A percentile compares a stretch with the other conserved stretches of the same genome.
Evolutionary conservation across 2,113 vertebrate genomes (phyloP).

Genomic region (Jacana jacana): DNA sequence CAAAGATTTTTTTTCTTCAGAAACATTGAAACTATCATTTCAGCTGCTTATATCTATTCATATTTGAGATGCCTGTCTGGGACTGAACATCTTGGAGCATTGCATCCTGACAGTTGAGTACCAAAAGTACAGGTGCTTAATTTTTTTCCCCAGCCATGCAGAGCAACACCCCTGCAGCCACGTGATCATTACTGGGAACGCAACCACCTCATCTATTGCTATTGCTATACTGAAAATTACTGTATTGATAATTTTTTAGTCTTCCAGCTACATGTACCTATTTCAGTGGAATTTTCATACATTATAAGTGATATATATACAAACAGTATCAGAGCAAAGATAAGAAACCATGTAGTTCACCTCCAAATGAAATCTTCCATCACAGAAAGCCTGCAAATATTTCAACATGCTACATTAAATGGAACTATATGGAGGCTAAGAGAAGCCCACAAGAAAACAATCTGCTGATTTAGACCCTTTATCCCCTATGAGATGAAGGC

Average conservation of each 20-base stretch:
- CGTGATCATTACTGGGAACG: neutral
- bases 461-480: neutral
- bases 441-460: neutral
- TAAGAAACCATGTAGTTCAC: neutral
- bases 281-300: neutral
- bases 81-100: neutral
- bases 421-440: neutral
- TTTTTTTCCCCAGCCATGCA: neutral
- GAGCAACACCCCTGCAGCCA: neutral
- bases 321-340: neutral
- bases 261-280: neutral
- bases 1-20: rapidly evolving
- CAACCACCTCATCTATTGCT: neutral
- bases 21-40: neutral
- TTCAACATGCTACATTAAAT: neutral
- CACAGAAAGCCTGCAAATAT: neutral
- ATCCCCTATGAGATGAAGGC: neutral
- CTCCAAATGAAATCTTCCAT: neutral
- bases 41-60: neutral
- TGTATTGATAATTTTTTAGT: neutral
- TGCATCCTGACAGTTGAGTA: neutral
- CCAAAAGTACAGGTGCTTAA: neutral
- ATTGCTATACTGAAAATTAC: neutral
- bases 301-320: neutral
- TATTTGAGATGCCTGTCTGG: neutral